Evolutionary conservation across 2,797 vertebrate genomes (phyloP).

Genomic region (Sebastes kiyomatsui): DNA sequence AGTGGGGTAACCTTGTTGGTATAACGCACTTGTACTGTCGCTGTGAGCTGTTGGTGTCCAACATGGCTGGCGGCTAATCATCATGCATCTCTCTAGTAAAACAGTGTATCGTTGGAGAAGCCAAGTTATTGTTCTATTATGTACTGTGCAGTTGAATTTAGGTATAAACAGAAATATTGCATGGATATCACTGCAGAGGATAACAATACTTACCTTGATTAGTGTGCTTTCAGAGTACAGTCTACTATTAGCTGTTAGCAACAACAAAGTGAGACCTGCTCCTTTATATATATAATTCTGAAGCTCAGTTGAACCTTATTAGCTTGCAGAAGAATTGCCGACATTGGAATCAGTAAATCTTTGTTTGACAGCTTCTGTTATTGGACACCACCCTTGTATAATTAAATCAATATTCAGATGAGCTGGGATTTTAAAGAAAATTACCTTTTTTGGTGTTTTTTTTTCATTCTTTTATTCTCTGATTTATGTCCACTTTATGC

Average conservation of each 20-base stretch:
- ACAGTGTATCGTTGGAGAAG: neutral
- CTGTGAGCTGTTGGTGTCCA: neutral
- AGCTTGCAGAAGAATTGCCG: neutral
- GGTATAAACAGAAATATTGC: neutral
- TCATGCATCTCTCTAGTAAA: neutral
- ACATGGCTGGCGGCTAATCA: neutral
- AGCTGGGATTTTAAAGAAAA: neutral
- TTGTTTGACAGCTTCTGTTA: neutral
- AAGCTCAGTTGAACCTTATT: neutral
- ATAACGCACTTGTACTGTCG: neutral
- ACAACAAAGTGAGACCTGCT: neutral
- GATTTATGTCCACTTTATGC: neutral
- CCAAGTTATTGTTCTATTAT: neutral
- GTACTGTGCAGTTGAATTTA: neutral
- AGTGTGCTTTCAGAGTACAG: neutral
- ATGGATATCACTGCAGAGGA: neutral
- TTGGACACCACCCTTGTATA: neutral
- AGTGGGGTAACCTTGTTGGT: neutral
- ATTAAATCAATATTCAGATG: constrained; percentile 13
- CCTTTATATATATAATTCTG: neutral
- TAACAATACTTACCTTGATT: fast-evolving
- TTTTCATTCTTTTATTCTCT: neutral
- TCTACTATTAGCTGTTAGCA: neutral
- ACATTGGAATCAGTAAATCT: neutral
- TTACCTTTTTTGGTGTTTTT: neutral